Evolutionary conservation across 1,140 invertebrate species (phyloP).

Genomic region (Hestina assimilis): DNA sequence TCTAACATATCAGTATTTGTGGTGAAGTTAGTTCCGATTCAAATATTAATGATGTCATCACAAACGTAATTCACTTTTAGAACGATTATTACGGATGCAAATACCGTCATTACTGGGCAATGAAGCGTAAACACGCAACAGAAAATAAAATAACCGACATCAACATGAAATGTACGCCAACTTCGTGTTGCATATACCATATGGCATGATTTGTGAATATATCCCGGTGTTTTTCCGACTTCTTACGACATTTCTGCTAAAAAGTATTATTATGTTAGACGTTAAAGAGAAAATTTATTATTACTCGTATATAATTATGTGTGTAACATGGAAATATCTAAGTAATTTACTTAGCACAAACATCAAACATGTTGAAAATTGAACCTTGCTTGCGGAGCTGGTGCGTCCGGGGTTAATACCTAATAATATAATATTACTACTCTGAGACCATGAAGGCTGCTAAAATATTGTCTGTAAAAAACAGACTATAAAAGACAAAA

Average conservation of each 20-base stretch:
- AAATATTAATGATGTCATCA: background rate
- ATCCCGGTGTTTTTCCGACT: background rate
- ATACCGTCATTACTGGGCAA: constrained; percentile 9
- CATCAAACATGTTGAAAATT: too few relatives aligned
- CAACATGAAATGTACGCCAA: background rate
- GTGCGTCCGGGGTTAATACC: too few relatives aligned
- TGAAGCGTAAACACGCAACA: constrained; percentile 8
- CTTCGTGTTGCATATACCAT: background rate
- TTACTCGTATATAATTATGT: too few relatives aligned
- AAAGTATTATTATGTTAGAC: background rate
- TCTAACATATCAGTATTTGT: background rate
- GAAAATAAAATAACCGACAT: constrained; percentile 6
- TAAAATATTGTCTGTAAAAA: too few relatives aligned
- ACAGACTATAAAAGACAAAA: too few relatives aligned
- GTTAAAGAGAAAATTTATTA: background rate
- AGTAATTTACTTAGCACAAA: too few relatives aligned
- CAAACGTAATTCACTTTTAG: constrained; percentile 2
- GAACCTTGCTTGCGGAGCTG: too few relatives aligned
- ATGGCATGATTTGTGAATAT: background rate
- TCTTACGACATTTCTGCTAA: background rate
- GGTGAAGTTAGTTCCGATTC: background rate
- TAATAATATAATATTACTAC: too few relatives aligned
- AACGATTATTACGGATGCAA: constrained; percentile 10
- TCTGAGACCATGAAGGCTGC: too few relatives aligned
- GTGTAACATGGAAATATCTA: too few relatives aligned